Percentiles rank a stretch among this genome's conserved stretches.
phyloP scores from a whole-genome alignment of 2,888 invertebrate species.

The Drosophila prostipennis region DNA sequence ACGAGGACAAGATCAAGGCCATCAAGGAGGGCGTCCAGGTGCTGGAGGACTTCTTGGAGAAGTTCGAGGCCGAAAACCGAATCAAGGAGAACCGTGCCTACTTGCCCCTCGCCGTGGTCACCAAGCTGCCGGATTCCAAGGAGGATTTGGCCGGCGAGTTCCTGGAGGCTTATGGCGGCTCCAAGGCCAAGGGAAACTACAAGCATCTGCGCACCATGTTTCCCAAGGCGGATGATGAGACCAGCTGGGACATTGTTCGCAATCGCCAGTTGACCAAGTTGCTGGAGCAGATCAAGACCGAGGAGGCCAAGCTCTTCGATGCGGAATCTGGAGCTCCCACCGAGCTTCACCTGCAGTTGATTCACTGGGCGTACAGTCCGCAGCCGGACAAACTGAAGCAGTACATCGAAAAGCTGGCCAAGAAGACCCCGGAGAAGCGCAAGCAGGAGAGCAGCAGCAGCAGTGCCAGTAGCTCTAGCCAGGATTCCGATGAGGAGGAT shows the following conservation, averaged over 20 bases:
- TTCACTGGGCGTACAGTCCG: conserved; percentile 91
- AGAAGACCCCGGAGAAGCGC: conserved; percentile 70
- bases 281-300: conserved; percentile 86
- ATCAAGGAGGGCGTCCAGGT: conserved; percentile 89
- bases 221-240: conserved; percentile 85
- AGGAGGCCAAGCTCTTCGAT: conserved; percentile 87
- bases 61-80: conserved; percentile 88
- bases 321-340: conserved; percentile 88
- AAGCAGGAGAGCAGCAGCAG: conserved; percentile 59
- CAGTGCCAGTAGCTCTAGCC: conserved; percentile 33
- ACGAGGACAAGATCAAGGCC: conserved; percentile 90
- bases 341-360: conserved; percentile 88
- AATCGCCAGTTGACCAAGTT: conserved; percentile 87
- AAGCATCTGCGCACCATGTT: conserved; percentile 89
- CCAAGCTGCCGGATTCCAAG: conserved; percentile 86
- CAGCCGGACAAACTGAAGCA: conserved; percentile 89
- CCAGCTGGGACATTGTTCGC: conserved; percentile 91
- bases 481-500: conserved; percentile 50
- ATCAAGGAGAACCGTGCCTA: conserved; percentile 90
- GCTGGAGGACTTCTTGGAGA: conserved; percentile 90
- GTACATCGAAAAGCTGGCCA: conserved; percentile 82
- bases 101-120: conserved; percentile 86
- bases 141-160: conserved; percentile 86
- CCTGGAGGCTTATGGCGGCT: conserved; percentile 88
- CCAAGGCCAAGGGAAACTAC: conserved; percentile 86